Evolutionary conservation across 92 coral and sea anemone species (phyloP).

Genomic region (Isaurus tuberculatus): DNA sequence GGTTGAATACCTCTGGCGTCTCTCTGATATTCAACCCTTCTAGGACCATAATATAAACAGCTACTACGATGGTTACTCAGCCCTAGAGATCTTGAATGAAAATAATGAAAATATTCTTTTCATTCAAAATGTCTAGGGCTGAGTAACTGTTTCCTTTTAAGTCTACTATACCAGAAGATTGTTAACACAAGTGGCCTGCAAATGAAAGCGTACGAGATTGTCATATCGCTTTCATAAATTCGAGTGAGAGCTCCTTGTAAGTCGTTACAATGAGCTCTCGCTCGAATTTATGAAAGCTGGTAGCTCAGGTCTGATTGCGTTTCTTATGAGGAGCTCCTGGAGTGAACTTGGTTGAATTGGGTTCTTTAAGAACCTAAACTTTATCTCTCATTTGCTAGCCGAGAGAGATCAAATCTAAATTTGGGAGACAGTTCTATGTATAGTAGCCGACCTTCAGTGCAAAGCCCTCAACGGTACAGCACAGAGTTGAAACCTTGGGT

Average conservation of each 20-base stretch:
- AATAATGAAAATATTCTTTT: too few relatives aligned
- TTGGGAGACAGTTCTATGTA: conserved; percentile 6
- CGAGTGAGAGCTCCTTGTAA: background rate
- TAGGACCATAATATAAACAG: too few relatives aligned
- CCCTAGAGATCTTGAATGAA: background rate
- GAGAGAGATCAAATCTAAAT: background rate
- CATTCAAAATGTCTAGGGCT: too few relatives aligned
- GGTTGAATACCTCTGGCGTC: background rate
- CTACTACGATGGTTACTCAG: conserved; percentile 13
- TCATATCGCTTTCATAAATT: conserved; percentile 21
- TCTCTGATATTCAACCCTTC: too few relatives aligned
- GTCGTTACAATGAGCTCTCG: background rate
- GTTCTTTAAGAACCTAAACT: too few relatives aligned
- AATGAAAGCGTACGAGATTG: too few relatives aligned
- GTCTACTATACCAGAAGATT: background rate
- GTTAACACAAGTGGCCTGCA: too few relatives aligned
- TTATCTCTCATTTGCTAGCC: too few relatives aligned
- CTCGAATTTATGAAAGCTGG: conserved; percentile 14
- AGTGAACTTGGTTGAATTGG: too few relatives aligned
- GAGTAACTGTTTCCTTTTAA: too few relatives aligned
- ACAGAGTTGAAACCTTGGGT: background rate
- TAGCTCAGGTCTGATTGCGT: too few relatives aligned
- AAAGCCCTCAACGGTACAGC: conserved; percentile 17
- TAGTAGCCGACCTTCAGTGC: conserved; percentile 2
- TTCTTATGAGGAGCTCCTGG: too few relatives aligned